These are phyloP conservation scores for Xestia ashworthii DNA, from an alignment of 2,888 invertebrate genomes.

Conservation along the genomic window DNA sequence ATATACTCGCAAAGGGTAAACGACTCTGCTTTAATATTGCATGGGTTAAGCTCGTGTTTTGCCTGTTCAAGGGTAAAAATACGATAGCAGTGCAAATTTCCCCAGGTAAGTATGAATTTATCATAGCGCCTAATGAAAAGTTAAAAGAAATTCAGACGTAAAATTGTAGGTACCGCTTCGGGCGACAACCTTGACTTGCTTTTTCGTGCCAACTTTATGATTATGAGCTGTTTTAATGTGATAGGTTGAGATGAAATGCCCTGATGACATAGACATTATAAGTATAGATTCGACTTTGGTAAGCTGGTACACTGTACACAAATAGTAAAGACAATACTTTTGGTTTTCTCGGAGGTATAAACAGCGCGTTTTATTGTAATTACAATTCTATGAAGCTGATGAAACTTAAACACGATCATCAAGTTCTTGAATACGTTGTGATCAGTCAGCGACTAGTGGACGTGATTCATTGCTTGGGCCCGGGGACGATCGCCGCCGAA, in stretches of 20 bases:
- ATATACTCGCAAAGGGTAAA: slow-evolving; percentile 45
- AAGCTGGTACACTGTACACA: neutral
- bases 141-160: slow-evolving; percentile 60
- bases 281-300: neutral
- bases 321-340: neutral
- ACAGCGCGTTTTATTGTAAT: no score
- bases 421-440: slow-evolving; percentile 65
- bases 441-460: slow-evolving; percentile 65
- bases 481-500: slow-evolving; percentile 62
- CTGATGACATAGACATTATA: neutral
- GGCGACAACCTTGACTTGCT: slow-evolving; percentile 19
- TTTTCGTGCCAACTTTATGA: slow-evolving; percentile 16
- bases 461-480: slow-evolving; percentile 70
- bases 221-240: slow-evolving; percentile 9
- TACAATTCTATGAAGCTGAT: no score
- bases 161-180: slow-evolving; percentile 58
- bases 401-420: slow-evolving; percentile 29
- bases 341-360: neutral
- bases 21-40: slow-evolving; percentile 66
- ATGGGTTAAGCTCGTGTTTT: slow-evolving; percentile 46
- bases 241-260: slow-evolving; percentile 3
- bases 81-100: slow-evolving; percentile 70
- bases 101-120: slow-evolving; percentile 75
- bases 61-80: slow-evolving; percentile 56
- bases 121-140: slow-evolving; percentile 65